Base-by-base conservation (phyloP, 2,888 invertebrate genomes). In the Noctua janthe region DNA sequence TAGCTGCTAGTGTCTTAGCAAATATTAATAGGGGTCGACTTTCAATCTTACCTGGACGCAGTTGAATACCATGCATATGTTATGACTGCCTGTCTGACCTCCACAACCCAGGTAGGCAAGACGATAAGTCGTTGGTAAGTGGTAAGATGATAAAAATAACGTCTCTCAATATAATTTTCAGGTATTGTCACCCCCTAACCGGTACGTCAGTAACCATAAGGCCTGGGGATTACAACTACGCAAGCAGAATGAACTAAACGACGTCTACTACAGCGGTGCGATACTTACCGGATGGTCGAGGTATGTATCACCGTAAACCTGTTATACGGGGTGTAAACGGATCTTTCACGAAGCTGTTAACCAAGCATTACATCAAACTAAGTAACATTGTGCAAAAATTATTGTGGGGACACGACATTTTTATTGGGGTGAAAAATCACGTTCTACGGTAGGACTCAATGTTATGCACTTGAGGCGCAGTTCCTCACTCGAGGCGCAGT, bases 131-230 rank as follows among this genome's bases (percentile, higher is more conserved):
- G 17, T 56, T 56, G 23, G 56, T 23, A 56, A 56, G 56, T 56
- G 23, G 56, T 23, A 56, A 56, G 56, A 56, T n/a, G n/a, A n/a
- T 56, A 54, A n/a, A n/a, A 56, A 56, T 59, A 59, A 59, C 11
- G 11, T 59, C n/a, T 59, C n/a, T 59, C n/a, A 5, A 59, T 59
- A 13, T 59, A 13, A n/a, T 74, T 78, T 93, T 0, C 91, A 97
- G 96, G 92, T 97, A 82, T 92, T 98, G 77, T 98, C 98, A 0
- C 97, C 98, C 20, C 91, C 91, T 0, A 74, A 96, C 47, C 98
- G 98, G 83, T 99, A 99, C 91, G 95, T 98, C 20, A 98, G 98
- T 88, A 99, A 98, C 94, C 98, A 99, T 82, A 97, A 97, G 83
- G 98, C 98, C 4, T 99, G 99, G 98, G 90, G 98, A 17, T 91